Evolutionary conservation across 2,888 invertebrate species (phyloP).

Genomic region (Aelia acuminata): DNA sequence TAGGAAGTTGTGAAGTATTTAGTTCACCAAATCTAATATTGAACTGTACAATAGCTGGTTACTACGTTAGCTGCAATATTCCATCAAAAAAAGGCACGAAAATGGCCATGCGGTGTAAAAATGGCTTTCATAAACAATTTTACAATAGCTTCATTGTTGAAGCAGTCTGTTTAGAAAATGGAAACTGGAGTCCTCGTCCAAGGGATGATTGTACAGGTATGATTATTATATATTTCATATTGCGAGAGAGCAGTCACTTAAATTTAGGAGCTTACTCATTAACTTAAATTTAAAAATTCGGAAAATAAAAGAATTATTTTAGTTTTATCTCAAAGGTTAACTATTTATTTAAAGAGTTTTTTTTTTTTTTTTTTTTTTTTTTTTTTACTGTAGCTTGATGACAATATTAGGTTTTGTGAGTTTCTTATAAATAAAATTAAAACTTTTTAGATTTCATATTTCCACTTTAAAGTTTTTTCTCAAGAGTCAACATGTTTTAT

Average conservation of each 20-base stretch:
- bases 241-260: too few species aligned
- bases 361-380: too few species aligned
- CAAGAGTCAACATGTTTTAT: too few species aligned
- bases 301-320: not conserved
- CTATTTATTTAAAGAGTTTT: not conserved
- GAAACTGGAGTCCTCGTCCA: not conserved
- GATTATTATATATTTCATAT: not conserved
- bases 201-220: constrained; percentile 38
- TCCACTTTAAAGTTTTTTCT: too few species aligned
- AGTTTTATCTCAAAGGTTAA: not conserved
- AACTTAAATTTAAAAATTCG: too few species aligned
- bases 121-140: constrained; percentile 25
- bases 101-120: constrained; percentile 14
- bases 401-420: not conserved
- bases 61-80: not conserved
- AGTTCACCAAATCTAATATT: not conserved
- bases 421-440: too few species aligned
- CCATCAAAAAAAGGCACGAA: not conserved
- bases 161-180: constrained; percentile 6
- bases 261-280: too few species aligned
- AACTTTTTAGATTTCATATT: too few species aligned
- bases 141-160: not conserved
- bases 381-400: too few species aligned
- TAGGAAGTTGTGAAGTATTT: constrained; percentile 21
- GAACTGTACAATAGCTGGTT: constrained; percentile 2